Evolutionary conservation across 2,888 invertebrate genomes (phyloP), one percentile per base, ranked within the genome.

Genomic region (Agapostemon virescens): DNA sequence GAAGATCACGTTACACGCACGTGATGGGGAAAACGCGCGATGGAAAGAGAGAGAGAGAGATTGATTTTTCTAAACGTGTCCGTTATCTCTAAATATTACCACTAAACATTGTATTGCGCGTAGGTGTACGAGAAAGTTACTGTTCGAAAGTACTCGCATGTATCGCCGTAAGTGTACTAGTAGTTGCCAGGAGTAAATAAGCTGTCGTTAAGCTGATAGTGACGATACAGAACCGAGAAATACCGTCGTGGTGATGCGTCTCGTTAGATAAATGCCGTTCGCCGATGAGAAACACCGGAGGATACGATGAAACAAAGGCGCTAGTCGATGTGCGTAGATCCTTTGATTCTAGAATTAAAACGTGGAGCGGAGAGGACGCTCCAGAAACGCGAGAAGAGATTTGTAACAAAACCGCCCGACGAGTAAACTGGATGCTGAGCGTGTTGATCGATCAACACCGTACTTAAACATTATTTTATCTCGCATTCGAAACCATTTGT

Each of bases 361-460:
- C 23, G n/a, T 42, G 36, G n/a, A n/a, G 36, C 36, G 36, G 20
- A 36, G 63, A 36, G 13, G 13, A 36, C 36, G 20, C n/a, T 36
- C n/a, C 20, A 11, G 63, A 30, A 26, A 26, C 30, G 33, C 30
- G 58, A 63, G 36, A 33, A 63, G 52, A 61, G 76, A 84, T 84
- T 84, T 84, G 84, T 84, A 84, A 84, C 84, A 84, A 83, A 81
- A 83, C 71, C 26, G 33, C 9, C 40, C 20, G 55, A 42, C 38
- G 33, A 23, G 49, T n/a, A 15, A 40, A 23, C 9, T 36, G 11
- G 61, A n/a, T n/a, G 11, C 63, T 36, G n/a, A n/a, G 33, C 3
- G 2, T 4, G 55, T 17, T 55, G 55, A 55, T 55, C 6, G 15
- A 15, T 55, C 55, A 26, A 26, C 15, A 17, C 55, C 49, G 1